Base-by-base conservation (phyloP, 1,140 invertebrate species). In the Caerostris extrusa region DNA sequence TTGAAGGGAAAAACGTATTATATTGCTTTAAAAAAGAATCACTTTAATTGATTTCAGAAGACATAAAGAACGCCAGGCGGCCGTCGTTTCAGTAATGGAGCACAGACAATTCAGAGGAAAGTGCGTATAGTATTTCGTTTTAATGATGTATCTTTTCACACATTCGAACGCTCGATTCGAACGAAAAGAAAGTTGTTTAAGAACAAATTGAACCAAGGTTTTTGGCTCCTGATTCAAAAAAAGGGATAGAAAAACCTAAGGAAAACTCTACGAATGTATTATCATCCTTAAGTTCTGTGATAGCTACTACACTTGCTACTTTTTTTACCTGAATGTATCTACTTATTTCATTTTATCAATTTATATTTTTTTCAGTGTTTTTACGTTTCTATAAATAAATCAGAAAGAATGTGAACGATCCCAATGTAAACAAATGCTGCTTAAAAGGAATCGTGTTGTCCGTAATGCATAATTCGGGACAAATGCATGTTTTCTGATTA, bases 111-210 rank as follows among this genome's bases (percentile, higher is more conserved):
- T 34, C 7, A 7, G 6, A 50, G 34, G 57, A 90, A 90, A 90
- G 69, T 57, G 55, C 17, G 69, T 90, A 34, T 77, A 69, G 88
- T 90, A 90, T 90, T 90, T 90, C 88, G 69, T 77, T 90, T 88
- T 90, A 90, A 90, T 90, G 88, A 90, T 90, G 88, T 90, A 90
- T 90, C 64, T 90, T n/a, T 77, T 90, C 69, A 77, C 88, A 90
- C 88, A 77, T 90, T 60, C 60, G 67, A 90, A 55, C 55, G 17
- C 88, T 50, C 19, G 60, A 67, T 67, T 19, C 50, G 55, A 88
- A 14, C 67, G 88, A 90, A 77, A 57, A 58, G 57, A 90, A 90
- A 60, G 88, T 90, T 90, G 67, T 90, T 90, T 90, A 90, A 90
- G 88, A 90, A 90, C 88, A 90, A 90, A 90, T 90, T 90, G 88